Evolutionary conservation across 2,113 vertebrate genomes (phyloP), one percentile per base, ranked within the genome.

Genomic region (Tinamus guttatus): DNA sequence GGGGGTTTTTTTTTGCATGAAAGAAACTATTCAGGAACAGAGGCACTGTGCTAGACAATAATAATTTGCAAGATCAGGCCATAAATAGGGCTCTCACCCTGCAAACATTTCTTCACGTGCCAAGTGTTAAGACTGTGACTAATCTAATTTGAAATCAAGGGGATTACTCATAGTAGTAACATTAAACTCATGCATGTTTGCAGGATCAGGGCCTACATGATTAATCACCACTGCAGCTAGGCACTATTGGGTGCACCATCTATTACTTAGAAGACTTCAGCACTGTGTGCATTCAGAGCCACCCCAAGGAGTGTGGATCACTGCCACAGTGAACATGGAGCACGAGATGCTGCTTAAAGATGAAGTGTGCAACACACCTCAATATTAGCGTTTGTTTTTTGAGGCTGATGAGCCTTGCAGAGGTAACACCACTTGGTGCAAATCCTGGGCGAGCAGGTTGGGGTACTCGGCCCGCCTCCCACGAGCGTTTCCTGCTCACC

Each of bases 161-260:
- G 77, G 87, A 96, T 96, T 97, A 96, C 92, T 96, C 96, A 97
- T 41, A 78, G 92, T 94, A 95, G 94, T 93, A 95, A 97, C 91
- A 81, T 95, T 85, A 95, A 95, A 94, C 73, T 87, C 90, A 83
- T 77, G 85, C 80, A 86, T 87, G 88, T 96, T 92, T 96, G 90
- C 80, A 88, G 94, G 93, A 96, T 83, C 90, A 64, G 94, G 94
- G 88, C 93, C 92, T 81, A 91, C 87, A 81, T 92, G 89, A 96
- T 94, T 95, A 94, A 94, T 94, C 87, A 76, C 87, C 45, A 22
- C 87, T 92, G 93, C 93, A 94, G 83, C 83, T 49, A 70, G 67
- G 87, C 80, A 90, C 75, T 74, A 13, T 12, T 80, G 60, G 89
- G 70, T 28, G 24, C 78, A 60, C 79, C 51, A 19, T 51, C 79